phyloP scores from a whole-genome alignment of 2,113 vertebrate genomes.

The Argyrosomus japonicus region DNA sequence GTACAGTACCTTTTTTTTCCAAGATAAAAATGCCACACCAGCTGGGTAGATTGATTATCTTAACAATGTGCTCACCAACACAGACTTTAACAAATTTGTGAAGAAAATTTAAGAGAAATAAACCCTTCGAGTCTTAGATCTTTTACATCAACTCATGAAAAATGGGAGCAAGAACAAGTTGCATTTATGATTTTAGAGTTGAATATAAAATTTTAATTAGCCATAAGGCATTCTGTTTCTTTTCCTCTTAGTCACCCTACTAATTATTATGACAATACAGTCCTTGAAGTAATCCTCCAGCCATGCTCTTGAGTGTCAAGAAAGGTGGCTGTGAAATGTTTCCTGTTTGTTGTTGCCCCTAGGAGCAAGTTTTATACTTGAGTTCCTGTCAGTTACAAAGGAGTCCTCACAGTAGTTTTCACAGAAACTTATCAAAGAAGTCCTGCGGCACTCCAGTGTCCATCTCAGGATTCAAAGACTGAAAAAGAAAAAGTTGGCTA shows the following conservation, averaged over 20 bases:
- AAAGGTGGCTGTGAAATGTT: neutral
- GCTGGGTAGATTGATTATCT: too few relatives aligned
- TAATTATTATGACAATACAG: neutral
- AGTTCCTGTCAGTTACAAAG: neutral
- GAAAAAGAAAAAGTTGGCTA: too few relatives aligned
- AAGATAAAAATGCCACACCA: too few relatives aligned
- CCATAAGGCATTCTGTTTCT: neutral
- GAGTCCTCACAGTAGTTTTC: neutral
- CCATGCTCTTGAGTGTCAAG: neutral
- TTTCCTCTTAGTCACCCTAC: neutral
- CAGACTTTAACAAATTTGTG: too few relatives aligned
- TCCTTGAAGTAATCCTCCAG: neutral
- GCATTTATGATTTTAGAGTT: too few relatives aligned
- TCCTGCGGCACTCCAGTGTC: neutral
- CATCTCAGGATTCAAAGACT: neutral
- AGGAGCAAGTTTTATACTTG: neutral
- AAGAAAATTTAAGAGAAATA: too few relatives aligned
- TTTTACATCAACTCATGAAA: too few relatives aligned
- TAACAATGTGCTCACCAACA: too few relatives aligned
- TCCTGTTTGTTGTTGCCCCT: neutral
- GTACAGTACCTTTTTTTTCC: too few relatives aligned
- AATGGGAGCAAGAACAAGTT: too few relatives aligned
- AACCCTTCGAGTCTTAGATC: too few relatives aligned
- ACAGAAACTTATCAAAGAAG: neutral
- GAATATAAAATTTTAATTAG: neutral